Percentiles rank a stretch among this genome's conserved stretches.
Evolutionary conservation across 2,888 invertebrate genomes (phyloP).

Genomic region (Phortica okadai): DNA sequence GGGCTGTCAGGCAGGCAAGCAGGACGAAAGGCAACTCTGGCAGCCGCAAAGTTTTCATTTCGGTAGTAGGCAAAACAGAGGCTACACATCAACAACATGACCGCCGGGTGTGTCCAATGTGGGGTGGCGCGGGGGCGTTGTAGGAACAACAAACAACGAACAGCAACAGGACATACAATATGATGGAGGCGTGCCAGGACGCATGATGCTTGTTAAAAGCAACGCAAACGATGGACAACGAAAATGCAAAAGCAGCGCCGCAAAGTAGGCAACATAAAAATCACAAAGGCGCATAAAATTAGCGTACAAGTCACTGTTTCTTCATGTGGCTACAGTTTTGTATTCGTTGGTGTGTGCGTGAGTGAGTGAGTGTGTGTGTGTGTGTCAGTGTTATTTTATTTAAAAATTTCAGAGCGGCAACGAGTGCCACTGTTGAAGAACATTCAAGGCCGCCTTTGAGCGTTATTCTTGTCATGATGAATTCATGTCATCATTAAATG

Average conservation of each 20-base stretch:
- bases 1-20: background rate
- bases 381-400: background rate
- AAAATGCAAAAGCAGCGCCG: constrained; percentile 15
- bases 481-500: constrained; percentile 56
- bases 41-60: constrained; percentile 21
- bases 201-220: background rate
- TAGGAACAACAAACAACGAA: background rate
- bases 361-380: constrained; percentile 7
- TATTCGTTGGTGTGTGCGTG: background rate
- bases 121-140: background rate
- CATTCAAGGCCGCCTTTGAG: constrained; percentile 22
- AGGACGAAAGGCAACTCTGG: background rate
- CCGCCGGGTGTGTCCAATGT: constrained; percentile 11
- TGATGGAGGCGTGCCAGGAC: background rate
- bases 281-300: constrained; percentile 71
- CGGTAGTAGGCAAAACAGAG: constrained; percentile 21
- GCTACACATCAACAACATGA: constrained; percentile 15
- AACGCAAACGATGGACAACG: background rate
- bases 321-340: background rate
- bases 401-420: background rate
- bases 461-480: constrained; percentile 56
- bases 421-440: background rate
- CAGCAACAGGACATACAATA: constrained; percentile 3
- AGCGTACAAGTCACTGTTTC: constrained; percentile 47
- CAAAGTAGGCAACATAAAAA: constrained; percentile 58